Conservation (phyloP, 2,113 vertebrate species). For the Lamprotornis superbus region DNA sequence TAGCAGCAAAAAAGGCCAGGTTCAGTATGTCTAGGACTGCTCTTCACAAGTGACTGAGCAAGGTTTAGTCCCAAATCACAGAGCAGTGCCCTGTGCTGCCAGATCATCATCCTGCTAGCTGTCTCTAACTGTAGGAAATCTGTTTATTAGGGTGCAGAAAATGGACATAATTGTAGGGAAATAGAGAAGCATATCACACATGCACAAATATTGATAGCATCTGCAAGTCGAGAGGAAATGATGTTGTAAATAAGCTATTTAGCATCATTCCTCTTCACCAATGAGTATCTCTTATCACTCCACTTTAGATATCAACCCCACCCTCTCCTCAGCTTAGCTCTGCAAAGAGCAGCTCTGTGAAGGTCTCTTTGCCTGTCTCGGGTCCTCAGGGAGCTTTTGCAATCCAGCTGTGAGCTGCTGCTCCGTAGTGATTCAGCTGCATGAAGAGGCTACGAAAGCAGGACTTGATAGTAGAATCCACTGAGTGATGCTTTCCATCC, state of each 20-base stretch:
- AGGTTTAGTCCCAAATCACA: background rate
- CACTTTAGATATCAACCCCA: background rate
- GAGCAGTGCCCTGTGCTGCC: background rate
- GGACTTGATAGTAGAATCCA: background rate
- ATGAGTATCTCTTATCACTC: background rate
- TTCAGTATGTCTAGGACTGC: background rate
- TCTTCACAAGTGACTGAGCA: background rate
- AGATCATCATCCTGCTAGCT: background rate
- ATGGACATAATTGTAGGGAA: background rate
- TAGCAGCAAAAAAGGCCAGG: background rate
- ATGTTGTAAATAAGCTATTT: constrained; percentile 6
- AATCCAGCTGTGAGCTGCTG: background rate
- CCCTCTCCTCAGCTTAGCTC: background rate
- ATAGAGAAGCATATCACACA: background rate
- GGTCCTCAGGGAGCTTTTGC: background rate
- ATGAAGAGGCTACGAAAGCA: background rate
- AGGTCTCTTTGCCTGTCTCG: background rate
- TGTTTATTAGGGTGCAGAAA: constrained; percentile 11
- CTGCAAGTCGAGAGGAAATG: constrained; percentile 13
- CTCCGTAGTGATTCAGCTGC: background rate
- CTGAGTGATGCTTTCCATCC: background rate
- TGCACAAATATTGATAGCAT: constrained; percentile 25
- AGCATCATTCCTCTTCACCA: background rate
- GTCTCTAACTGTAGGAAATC: background rate
- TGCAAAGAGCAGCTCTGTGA: background rate